Conservation (phyloP, 2,888 invertebrate genomes). For the Melanostoma scalare region DNA sequence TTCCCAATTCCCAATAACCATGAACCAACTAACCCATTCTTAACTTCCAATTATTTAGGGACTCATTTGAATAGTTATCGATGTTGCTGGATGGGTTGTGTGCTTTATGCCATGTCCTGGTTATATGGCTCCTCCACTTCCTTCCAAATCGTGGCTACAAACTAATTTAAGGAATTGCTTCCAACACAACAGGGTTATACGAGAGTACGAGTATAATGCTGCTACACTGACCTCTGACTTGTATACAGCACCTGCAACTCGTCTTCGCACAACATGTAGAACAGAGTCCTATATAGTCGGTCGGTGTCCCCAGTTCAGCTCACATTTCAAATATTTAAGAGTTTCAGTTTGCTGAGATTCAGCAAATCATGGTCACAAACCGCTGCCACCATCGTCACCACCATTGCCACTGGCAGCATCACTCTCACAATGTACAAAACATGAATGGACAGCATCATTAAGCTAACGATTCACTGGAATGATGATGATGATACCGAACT, state of each 20-base stretch:
- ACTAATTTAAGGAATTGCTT: constrained; percentile 66
- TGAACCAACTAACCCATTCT: constrained; percentile 43
- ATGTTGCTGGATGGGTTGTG: constrained; percentile 4
- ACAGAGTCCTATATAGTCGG: not conserved
- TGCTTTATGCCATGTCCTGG: not conserved
- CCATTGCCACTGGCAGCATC: constrained; percentile 25
- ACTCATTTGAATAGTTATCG: constrained; percentile 52
- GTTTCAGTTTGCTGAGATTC: constrained; percentile 58
- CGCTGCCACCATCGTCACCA: constrained; percentile 54
- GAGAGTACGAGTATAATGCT: not conserved
- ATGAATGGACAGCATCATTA: constrained; percentile 65
- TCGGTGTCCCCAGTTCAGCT: constrained; percentile 6
- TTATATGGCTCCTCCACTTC: not conserved
- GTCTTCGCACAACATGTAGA: not conserved
- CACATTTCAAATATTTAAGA: constrained; percentile 68
- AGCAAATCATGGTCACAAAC: constrained; percentile 65
- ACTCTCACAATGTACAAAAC: constrained; percentile 44
- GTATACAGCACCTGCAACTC: constrained; percentile 24
- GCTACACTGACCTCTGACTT: constrained; percentile 3
- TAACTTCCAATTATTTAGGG: constrained; percentile 62
- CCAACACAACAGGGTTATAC: constrained; percentile 28
- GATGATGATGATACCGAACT: not conserved
- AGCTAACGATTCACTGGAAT: constrained; percentile 39
- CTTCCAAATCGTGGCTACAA: constrained; percentile 51
- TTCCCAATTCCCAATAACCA: constrained; percentile 19